These are phyloP conservation scores for Periplaneta americana DNA, from an alignment of 1,140 invertebrate genomes.

Conservation along the genomic window DNA sequence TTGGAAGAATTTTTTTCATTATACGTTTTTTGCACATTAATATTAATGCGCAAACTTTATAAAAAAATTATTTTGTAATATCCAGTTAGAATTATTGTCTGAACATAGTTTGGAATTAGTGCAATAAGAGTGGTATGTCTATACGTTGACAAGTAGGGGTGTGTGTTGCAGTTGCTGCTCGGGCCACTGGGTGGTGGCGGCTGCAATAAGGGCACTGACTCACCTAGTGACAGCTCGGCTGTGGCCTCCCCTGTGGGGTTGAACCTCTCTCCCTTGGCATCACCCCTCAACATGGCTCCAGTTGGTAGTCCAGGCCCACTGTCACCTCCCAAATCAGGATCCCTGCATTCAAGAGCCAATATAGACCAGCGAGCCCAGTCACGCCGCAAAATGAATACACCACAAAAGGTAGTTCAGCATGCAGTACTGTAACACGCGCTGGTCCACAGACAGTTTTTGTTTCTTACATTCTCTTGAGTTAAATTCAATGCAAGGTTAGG, in stretches of 20 bases:
- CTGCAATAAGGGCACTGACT: constrained; percentile 13
- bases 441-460: too few relatives aligned
- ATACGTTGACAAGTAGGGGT: too few relatives aligned
- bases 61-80: background rate
- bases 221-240: constrained; percentile 16
- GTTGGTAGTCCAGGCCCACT: constrained; percentile 20
- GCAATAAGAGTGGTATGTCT: too few relatives aligned
- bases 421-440: too few relatives aligned
- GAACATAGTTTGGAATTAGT: too few relatives aligned
- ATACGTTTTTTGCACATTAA: too few relatives aligned
- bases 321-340: background rate
- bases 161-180: background rate
- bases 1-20: too few relatives aligned
- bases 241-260: constrained; percentile 16
- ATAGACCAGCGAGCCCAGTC: background rate
- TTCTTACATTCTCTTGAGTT: too few relatives aligned
- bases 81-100: background rate
- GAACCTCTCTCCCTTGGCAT: constrained; percentile 20
- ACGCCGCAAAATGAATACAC: background rate
- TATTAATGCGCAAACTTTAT: background rate
- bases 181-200: background rate
- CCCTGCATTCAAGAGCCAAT: background rate
- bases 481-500: too few relatives aligned
- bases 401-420: background rate
- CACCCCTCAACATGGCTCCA: constrained; percentile 25